phyloP scores from a whole-genome alignment of 2,888 invertebrate genomes.

The Heteropelma amictum region DNA sequence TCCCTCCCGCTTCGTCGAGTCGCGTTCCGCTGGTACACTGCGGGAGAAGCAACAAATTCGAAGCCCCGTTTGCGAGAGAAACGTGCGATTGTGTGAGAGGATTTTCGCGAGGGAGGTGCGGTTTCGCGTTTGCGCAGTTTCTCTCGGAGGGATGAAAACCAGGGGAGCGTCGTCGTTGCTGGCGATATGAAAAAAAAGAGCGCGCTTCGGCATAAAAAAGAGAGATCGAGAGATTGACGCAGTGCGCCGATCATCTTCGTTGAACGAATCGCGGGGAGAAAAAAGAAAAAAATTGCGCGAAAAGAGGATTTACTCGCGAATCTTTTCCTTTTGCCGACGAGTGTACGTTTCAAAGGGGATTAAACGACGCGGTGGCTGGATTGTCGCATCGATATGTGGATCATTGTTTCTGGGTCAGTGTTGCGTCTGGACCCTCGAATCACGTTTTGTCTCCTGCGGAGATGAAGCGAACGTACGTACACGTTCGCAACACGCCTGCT shows the following conservation, averaged over 20 bases:
- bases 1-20: no score
- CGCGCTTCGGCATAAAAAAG: neutral
- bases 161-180: neutral
- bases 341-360: no score
- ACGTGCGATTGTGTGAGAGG: neutral
- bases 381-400: slow-evolving; percentile 28
- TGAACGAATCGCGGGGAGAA: no score
- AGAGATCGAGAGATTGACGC: slow-evolving; percentile 35
- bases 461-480: slow-evolving; percentile 28
- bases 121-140: slow-evolving; percentile 37
- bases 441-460: neutral
- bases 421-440: slow-evolving; percentile 34
- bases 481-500: no score
- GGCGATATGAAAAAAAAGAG: slow-evolving; percentile 11
- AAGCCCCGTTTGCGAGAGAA: neutral
- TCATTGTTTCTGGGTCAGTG: slow-evolving; percentile 46
- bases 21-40: slow-evolving; percentile 17
- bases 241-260: no score
- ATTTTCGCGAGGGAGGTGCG: neutral
- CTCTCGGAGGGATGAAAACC: neutral
- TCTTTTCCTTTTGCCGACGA: no score
- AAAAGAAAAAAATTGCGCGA: neutral
- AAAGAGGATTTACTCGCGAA: no score
- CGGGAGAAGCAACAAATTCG: slow-evolving; percentile 34
- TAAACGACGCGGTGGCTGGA: no score